phyloP scores from a whole-genome alignment of 2,888 invertebrate genomes.

The Lydus trimaculatus region DNA sequence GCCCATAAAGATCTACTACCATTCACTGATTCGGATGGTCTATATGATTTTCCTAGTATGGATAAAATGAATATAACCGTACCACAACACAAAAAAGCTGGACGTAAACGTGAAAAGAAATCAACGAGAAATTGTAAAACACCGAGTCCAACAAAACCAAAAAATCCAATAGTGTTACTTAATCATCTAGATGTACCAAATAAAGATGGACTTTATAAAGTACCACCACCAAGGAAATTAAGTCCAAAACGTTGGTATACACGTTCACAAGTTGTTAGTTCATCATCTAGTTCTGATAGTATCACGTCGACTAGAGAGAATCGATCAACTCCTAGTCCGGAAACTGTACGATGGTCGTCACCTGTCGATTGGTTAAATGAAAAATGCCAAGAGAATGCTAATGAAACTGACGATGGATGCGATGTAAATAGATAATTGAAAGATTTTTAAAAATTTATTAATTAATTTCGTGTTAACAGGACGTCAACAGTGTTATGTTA shows the following conservation, averaged over 20 bases:
- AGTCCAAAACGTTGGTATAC: conserved; percentile 67
- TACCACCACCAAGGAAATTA: conserved; percentile 62
- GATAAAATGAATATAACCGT: conserved; percentile 66
- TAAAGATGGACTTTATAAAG: conserved; percentile 56
- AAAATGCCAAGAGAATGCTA: conserved; percentile 51
- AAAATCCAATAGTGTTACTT: conserved; percentile 63
- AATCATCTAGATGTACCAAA: conserved; percentile 70
- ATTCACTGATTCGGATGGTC: conserved; percentile 80
- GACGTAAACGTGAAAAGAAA: conserved; percentile 70
- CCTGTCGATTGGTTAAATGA: conserved; percentile 57
- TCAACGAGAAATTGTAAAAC: conserved; percentile 58
- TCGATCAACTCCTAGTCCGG: conserved; percentile 60
- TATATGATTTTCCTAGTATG: conserved; percentile 81
- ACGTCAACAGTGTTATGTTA: conserved; percentile 64
- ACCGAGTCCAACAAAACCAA: conserved; percentile 65
- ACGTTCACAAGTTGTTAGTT: conserved; percentile 64
- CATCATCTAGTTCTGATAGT: conserved; percentile 70
- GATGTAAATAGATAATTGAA: conserved; percentile 57
- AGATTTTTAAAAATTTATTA: background rate
- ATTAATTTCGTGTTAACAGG: conserved; percentile 39
- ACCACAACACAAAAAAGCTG: conserved; percentile 66
- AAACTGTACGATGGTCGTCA: conserved; percentile 58
- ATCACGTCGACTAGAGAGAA: conserved; percentile 63
- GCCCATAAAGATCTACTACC: conserved; percentile 69
- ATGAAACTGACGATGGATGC: conserved; percentile 62